Evolutionary conservation across 2,888 invertebrate species (phyloP), one percentile per base, ranked within the genome.

Genomic region (Tenodera sinensis): DNA sequence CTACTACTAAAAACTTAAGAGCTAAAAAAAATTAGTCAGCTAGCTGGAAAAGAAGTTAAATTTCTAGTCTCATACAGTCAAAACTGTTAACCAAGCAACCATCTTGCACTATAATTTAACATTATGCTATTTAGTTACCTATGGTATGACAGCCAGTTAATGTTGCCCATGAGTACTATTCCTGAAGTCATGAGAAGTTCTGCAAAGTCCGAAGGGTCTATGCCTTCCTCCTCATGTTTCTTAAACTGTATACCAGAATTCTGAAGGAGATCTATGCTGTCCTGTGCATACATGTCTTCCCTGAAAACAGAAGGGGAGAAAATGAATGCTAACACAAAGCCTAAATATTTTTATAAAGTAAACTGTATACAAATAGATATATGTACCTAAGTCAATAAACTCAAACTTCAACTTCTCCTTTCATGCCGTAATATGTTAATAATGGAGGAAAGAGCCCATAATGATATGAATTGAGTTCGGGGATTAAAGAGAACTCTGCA

Each of bases 261-360:
- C 93, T 97, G 97, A 89, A 99, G 95, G 92, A 99, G 95, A 93
- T 99, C 99, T 93, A 99, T 99, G 90, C 99, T 99, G 93, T 99
- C 99, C 94, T 99, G 98, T 87, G 99, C 99, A 94, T 99, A 99
- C 99, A 99, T 99, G 93, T 99, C 99, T 94, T 99, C 98, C 91
- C 98, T 98, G 93, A 94, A 93, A 91, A 89, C 90, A 88, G 89
- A 89, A 82, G n/a, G 81, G n/a, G 87, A 71, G 71, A 12, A 14
- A 28, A n/a, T 28, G 30, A 84, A 84, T 28, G 30, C n/a, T n/a
- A 84, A 84, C 9, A 28, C 0, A n/a, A n/a, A n/a, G 25, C 83
- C 83, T n/a, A n/a, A 12, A 42, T 12, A 42, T 42, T 12, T 42
- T 34, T 42, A 42, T 42, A 42, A 9, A 12, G 12, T 42, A 42